Evolutionary conservation across 35 echinoderm and acorn worm species (phyloP).

Genomic region (Strongylocentrotus purpuratus): DNA sequence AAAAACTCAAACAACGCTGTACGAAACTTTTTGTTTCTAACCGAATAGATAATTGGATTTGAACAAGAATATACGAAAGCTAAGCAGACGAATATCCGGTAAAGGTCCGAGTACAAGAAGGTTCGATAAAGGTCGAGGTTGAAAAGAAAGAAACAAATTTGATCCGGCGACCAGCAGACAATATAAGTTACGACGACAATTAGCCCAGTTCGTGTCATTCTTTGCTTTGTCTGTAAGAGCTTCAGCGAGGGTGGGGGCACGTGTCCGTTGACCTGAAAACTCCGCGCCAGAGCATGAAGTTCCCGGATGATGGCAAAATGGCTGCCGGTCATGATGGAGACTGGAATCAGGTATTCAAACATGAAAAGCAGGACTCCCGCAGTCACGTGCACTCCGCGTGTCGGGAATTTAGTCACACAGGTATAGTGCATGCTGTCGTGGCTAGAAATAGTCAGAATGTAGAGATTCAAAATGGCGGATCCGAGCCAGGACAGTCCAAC

Average conservation of each 20-base stretch:
- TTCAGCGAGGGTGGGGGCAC: neutral
- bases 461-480: conserved; percentile 58
- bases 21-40: conserved; percentile 80
- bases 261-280: neutral
- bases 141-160: conserved; percentile 67
- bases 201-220: conserved; percentile 78
- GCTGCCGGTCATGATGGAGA: conserved; percentile 69
- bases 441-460: conserved; percentile 44
- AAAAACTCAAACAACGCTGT: neutral
- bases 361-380: conserved; percentile 71
- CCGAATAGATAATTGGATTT: conserved; percentile 88
- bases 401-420: conserved; percentile 56
- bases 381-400: neutral
- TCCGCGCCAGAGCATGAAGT: conserved; percentile 44
- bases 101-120: conserved; percentile 61
- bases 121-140: conserved; percentile 62
- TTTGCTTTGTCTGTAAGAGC: conserved; percentile 58
- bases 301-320: conserved; percentile 4
- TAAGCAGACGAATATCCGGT: conserved; percentile 68
- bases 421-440: neutral
- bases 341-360: conserved; percentile 72
- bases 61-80: conserved; percentile 86
- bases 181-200: conserved; percentile 87
- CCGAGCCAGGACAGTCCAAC: conserved; percentile 58
- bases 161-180: conserved; percentile 87